phyloP scores from a whole-genome alignment of 2,113 vertebrate genomes.

The Oplegnathus fasciatus region DNA sequence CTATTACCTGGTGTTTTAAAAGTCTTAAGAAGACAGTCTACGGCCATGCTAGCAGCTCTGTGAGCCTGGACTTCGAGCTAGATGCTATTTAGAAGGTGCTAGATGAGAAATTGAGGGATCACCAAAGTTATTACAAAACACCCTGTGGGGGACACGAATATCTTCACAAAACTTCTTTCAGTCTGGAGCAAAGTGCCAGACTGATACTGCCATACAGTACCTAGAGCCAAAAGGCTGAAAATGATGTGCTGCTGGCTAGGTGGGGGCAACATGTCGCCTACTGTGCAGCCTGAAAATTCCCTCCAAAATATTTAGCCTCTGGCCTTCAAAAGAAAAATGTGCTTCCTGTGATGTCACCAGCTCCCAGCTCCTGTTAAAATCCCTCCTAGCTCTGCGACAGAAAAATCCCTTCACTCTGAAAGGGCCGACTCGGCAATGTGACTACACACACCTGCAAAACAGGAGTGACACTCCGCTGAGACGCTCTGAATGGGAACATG shows the following conservation, averaged over 20 bases:
- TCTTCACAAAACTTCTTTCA: background rate
- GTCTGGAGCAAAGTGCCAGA: background rate
- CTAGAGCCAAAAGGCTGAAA: background rate
- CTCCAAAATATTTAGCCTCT: background rate
- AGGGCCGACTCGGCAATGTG: constrained; percentile 24
- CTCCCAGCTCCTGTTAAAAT: background rate
- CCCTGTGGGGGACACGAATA: too few relatives aligned
- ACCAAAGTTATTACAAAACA: too few relatives aligned
- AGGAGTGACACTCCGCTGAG: background rate
- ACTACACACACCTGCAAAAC: constrained; percentile 8
- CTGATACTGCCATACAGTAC: background rate
- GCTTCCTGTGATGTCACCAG: constrained; percentile 57
- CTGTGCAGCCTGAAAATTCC: background rate
- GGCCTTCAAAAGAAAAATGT: background rate
- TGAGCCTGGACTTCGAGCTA: background rate
- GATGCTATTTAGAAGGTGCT: background rate
- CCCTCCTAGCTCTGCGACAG: background rate
- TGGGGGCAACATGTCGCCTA: background rate
- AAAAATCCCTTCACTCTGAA: constrained; percentile 25
- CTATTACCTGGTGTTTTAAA: background rate
- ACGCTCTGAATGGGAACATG: constrained; percentile 22
- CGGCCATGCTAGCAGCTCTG: background rate
- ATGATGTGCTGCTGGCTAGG: too few relatives aligned
- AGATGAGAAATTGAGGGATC: background rate
- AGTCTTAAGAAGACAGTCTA: background rate